phyloP scores from a whole-genome alignment of 2,113 vertebrate species.

The Sylvia atricapilla region DNA sequence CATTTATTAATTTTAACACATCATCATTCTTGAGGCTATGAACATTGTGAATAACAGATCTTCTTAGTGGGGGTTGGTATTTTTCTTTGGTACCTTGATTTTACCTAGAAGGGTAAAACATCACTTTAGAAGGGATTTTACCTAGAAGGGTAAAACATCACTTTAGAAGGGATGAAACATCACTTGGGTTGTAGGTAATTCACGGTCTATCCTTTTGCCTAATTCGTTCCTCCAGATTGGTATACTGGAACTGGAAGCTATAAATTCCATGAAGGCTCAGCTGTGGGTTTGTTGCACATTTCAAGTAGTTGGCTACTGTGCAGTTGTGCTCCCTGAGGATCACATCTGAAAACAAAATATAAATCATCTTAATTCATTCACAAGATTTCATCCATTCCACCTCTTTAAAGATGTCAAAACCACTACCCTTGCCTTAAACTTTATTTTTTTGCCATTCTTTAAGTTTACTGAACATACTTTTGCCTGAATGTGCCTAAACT shows the following conservation, averaged over 20 bases:
- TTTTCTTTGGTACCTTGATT: not conserved
- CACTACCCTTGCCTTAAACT: not conserved
- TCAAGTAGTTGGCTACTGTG: not conserved
- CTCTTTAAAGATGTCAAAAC: not conserved
- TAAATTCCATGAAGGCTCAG: not conserved
- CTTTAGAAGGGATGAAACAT: not conserved
- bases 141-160: no score
- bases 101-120: no score
- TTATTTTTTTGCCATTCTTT: not conserved
- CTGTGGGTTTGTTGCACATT: not conserved
- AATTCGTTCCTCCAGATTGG: not conserved
- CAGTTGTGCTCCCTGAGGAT: not conserved
- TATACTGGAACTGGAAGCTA: not conserved
- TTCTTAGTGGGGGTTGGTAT: rapidly evolving
- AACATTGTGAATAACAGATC: not conserved
- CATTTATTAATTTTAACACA: not conserved
- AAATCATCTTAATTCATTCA: not conserved
- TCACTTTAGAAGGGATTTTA: no score
- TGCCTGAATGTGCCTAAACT: not conserved
- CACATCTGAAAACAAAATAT: not conserved
- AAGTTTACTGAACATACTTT: not conserved
- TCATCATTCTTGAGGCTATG: not conserved
- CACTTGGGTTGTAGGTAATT: not conserved
- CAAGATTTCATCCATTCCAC: not conserved
- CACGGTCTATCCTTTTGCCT: not conserved